phyloP scores from a whole-genome alignment of 37 sponge, comb jelly and placozoan species.

The Bolinopsis microptera region DNA sequence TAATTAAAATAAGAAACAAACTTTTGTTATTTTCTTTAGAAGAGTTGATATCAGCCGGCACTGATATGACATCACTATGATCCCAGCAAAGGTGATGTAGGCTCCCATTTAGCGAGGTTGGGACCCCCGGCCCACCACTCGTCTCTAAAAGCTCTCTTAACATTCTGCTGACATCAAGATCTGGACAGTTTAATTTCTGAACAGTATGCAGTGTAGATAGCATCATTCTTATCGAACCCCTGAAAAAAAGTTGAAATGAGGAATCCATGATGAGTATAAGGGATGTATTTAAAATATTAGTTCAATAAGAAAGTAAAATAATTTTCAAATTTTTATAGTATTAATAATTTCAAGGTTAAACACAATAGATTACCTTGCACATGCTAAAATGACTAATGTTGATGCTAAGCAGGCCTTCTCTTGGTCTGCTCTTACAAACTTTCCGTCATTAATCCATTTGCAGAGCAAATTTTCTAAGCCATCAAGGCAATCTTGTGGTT shows the following conservation, averaged over 20 bases:
- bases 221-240: constrained; percentile 57
- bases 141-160: constrained; percentile 47
- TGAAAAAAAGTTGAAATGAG: constrained; percentile 9
- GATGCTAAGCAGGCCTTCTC: constrained; percentile 66
- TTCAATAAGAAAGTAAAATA: background rate
- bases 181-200: constrained; percentile 30
- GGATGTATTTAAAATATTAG: no score
- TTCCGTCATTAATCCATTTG: constrained; percentile 76
- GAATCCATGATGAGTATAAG: no score
- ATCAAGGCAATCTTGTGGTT: constrained; percentile 81
- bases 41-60: constrained; percentile 40
- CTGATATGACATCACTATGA: constrained; percentile 57
- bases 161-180: constrained; percentile 31
- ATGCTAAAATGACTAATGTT: constrained; percentile 67
- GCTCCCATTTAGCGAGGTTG: constrained; percentile 42
- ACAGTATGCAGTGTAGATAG: constrained; percentile 47
- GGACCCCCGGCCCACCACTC: constrained; percentile 60
- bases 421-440: background rate
- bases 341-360: background rate
- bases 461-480: constrained; percentile 84
- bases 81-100: constrained; percentile 63
- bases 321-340: background rate
- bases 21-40: constrained; percentile 48
- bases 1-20: no score
- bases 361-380: constrained; percentile 67